phyloP scores from a whole-genome alignment of 2,113 vertebrate genomes.

The Raja brachyura region DNA sequence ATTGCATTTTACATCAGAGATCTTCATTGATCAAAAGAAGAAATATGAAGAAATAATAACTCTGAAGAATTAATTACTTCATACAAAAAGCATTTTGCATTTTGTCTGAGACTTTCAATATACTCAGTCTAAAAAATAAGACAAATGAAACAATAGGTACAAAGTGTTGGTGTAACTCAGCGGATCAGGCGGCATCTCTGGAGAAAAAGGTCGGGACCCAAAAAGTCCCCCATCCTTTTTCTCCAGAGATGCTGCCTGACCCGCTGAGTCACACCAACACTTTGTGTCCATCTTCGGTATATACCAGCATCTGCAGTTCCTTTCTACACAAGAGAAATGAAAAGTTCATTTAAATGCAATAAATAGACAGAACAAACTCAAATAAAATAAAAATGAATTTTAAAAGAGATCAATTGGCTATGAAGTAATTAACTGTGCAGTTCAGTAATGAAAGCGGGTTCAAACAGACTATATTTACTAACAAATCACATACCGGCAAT shows the following conservation, averaged over 20 bases:
- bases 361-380: neutral
- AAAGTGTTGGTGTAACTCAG: no score
- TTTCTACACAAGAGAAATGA: no score
- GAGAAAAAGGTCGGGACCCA: no score
- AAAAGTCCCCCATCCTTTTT: no score
- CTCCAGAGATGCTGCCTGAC: no score
- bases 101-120: neutral
- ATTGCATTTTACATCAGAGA: neutral
- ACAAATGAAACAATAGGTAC: no score
- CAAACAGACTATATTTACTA: neutral
- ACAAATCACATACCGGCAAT: conserved; percentile 71
- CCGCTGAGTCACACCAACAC: no score
- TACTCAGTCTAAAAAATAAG: neutral
- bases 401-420: neutral
- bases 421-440: neutral
- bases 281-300: no score
- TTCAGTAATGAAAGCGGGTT: neutral
- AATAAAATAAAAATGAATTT: neutral
- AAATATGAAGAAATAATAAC: no score
- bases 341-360: no score
- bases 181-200: no score
- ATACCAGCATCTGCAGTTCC: no score
- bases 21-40: neutral
- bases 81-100: neutral
- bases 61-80: neutral